Evolutionary conservation across 92 coral and sea anemone species (phyloP).

Genomic region (Parazoanthus swiftii): DNA sequence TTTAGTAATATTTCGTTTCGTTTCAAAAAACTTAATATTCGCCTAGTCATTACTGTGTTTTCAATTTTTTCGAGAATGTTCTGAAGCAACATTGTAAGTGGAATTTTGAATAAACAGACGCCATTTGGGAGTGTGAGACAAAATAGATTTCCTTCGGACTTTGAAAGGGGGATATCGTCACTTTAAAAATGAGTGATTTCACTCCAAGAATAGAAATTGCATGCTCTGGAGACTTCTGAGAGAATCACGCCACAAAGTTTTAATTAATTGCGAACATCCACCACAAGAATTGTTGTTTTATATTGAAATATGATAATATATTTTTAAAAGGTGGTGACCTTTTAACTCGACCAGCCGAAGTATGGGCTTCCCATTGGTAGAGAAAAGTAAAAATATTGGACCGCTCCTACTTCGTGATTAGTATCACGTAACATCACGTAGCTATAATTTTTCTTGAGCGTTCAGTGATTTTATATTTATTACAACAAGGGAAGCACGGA

Average conservation of each 20-base stretch:
- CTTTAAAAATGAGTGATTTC: not conserved
- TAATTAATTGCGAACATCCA: not conserved
- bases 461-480: not conserved
- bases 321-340: conserved; percentile 35
- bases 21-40: too few relatives aligned
- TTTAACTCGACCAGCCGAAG: not conserved
- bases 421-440: conserved; percentile 36
- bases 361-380: conserved; percentile 30
- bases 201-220: not conserved
- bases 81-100: not conserved
- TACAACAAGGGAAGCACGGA: conserved; percentile 2
- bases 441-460: not conserved
- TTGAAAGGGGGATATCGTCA: not conserved
- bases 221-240: not conserved
- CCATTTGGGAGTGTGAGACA: not conserved
- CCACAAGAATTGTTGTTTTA: not conserved
- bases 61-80: not conserved
- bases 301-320: not conserved
- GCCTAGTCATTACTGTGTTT: not conserved
- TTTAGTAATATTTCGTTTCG: too few relatives aligned
- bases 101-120: not conserved
- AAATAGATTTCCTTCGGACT: not conserved
- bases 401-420: not conserved
- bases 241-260: not conserved
- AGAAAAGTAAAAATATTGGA: conserved; percentile 24